These are phyloP conservation scores for Carcina quercana DNA, from an alignment of 2,888 invertebrate genomes.

Conservation along the genomic window DNA sequence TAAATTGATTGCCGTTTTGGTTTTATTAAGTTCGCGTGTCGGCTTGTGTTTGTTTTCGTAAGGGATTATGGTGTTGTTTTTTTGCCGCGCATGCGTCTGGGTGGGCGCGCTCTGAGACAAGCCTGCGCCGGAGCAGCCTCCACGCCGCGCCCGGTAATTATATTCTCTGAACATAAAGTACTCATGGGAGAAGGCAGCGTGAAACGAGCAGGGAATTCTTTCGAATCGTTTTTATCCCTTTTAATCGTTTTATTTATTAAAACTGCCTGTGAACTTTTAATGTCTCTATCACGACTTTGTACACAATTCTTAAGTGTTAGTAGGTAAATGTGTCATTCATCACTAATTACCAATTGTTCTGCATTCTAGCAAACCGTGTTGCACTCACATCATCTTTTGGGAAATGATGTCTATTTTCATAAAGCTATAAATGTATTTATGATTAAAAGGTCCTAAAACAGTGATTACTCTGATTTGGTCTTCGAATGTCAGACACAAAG, in stretches of 20 bases:
- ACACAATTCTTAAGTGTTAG: too few species aligned
- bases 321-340: too few species aligned
- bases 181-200: slow-evolving; percentile 52
- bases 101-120: slow-evolving; percentile 65
- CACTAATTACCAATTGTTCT: too few species aligned
- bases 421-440: too few species aligned
- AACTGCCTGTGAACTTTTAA: too few species aligned
- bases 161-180: slow-evolving; percentile 40
- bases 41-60: slow-evolving; percentile 67
- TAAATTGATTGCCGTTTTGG: slow-evolving; percentile 62
- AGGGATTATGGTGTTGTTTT: slow-evolving; percentile 57
- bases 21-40: slow-evolving; percentile 68
- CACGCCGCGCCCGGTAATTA: slow-evolving; percentile 49
- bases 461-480: too few species aligned
- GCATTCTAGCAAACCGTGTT: too few species aligned
- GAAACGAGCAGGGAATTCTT: slow-evolving; percentile 49
- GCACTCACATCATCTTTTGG: too few species aligned
- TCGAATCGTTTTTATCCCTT: slow-evolving; percentile 26
- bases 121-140: slow-evolving; percentile 59
- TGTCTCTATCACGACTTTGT: too few species aligned
- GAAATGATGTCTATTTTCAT: too few species aligned
- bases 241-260: slow-evolving; percentile 1
- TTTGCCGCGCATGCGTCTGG: slow-evolving; percentile 56
- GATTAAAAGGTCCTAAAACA: too few species aligned
- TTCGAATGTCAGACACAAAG: too few species aligned